phyloP scores from a whole-genome alignment of 2,797 vertebrate genomes.

The Melanotaenia parkinsoni region DNA sequence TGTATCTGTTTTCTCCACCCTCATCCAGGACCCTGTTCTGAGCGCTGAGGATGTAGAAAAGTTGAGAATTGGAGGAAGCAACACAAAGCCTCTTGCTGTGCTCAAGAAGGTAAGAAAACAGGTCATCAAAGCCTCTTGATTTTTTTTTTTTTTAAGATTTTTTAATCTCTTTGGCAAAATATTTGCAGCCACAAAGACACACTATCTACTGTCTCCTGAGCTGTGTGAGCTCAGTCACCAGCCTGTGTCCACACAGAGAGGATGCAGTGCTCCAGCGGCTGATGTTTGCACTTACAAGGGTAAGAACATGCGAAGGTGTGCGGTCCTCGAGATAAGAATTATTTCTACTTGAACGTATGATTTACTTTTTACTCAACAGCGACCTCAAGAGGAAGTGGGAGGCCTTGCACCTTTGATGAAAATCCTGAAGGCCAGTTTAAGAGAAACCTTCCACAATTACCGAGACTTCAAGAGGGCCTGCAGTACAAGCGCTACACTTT shows the following conservation, averaged over 20 bases:
- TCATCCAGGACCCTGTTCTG: conserved; percentile 81
- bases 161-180: neutral
- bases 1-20: conserved; percentile 6
- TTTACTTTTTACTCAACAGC: conserved; percentile 54
- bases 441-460: conserved; percentile 59
- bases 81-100: conserved; percentile 61
- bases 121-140: neutral
- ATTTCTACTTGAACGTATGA: neutral
- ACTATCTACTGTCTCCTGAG: conserved; percentile 83
- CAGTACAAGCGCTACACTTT: conserved; percentile 47
- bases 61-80: conserved; percentile 50
- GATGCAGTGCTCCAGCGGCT: conserved; percentile 79
- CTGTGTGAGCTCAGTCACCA: conserved; percentile 81
- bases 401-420: conserved; percentile 62
- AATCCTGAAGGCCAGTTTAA: conserved; percentile 69
- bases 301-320: conserved; percentile 47
- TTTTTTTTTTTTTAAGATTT: neutral
- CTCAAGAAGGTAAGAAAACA: conserved; percentile 75
- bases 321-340: neutral
- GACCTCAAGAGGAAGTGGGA: conserved; percentile 65
- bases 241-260: conserved; percentile 81
- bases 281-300: conserved; percentile 81
- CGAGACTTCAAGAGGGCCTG: conserved; percentile 42
- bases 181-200: conserved; percentile 77
- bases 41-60: conserved; percentile 71